Evolutionary conservation across 2,888 invertebrate genomes (phyloP), one percentile per base, ranked within the genome.

Genomic region (Agrotis exclamationis): DNA sequence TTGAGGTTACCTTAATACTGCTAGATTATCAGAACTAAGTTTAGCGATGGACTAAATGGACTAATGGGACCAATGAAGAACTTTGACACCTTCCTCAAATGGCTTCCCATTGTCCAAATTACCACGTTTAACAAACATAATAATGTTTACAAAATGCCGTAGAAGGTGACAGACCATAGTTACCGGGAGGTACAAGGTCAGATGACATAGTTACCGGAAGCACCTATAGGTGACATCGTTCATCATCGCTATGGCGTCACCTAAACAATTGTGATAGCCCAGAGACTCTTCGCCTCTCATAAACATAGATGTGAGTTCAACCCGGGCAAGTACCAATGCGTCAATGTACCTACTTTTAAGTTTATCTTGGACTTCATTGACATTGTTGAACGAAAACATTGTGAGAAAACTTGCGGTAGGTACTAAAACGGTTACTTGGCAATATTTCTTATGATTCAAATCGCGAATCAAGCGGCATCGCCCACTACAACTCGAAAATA

Each of bases 91-190:
- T 54, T 59, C 0, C 9, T 50, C 11, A 7, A 50, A 60, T 50
- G 20, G 7, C 0, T 20, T 2, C 0, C 11, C n/a, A 22, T 72
- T 60, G n/a, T 6, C 1, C 5, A n/a, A 9, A 59, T 59, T 14
- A 51, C 50, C n/a, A 51, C 28, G 22, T 45, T 72, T 51, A 60
- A 45, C 50, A 51, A 60, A 45, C 50, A 51, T 70, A 70, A 69
- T 18, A 70, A 16, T 45, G 44, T 20, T 22, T 51, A 70, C 16
- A 3, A 51, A 24, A 24, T 39, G 4, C 22, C 24, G 6, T 24
- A 50, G 58, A 51, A 59, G 18, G 48, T 9, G 0, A 5, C 5
- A 18, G 4, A 4, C 14, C 18, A 20, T n/a, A 62, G 20, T 28
- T 1, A 9, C 45, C 3, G 39, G 0, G 14, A 14, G 60, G 14